A percentile compares a stretch with the other conserved stretches of the same genome.
phyloP scores from a whole-genome alignment of 2,888 invertebrate species.

The Galerucella calmariensis region DNA sequence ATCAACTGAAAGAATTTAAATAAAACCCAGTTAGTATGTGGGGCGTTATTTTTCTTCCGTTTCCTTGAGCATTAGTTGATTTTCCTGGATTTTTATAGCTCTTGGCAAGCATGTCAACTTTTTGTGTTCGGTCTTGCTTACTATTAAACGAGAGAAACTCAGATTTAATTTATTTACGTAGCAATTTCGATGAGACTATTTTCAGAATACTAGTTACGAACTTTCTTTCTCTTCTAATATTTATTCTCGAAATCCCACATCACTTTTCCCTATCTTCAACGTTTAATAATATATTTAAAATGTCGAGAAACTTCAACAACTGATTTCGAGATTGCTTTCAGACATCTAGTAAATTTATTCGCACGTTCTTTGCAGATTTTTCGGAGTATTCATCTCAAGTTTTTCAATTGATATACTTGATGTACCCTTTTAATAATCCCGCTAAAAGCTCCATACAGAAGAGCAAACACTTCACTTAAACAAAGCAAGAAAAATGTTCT shows the following conservation, averaged over 20 bases:
- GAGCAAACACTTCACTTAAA: neutral
- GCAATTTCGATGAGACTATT: too few relatives aligned
- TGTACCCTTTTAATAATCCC: neutral
- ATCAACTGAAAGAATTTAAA: neutral
- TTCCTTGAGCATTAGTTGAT: neutral
- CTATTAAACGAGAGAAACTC: too few relatives aligned
- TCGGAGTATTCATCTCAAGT: neutral
- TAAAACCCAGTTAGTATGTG: neutral
- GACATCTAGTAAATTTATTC: neutral
- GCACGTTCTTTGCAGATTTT: neutral
- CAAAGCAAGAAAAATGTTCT: neutral
- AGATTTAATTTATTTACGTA: too few relatives aligned
- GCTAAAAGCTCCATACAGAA: neutral
- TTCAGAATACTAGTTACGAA: neutral
- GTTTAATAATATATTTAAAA: neutral
- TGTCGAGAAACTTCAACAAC: neutral
- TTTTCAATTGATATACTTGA: neutral
- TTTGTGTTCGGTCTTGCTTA: too few relatives aligned
- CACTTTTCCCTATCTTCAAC: too few relatives aligned
- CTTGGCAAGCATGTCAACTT: neutral
- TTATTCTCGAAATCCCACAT: neutral
- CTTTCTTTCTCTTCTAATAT: neutral
- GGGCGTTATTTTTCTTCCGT: neutral
- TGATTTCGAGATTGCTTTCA: neutral
- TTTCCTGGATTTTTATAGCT: neutral